A percentile compares a stretch with the other conserved stretches of the same genome.
phyloP scores from a whole-genome alignment of 2,797 vertebrate species.

The Gymnothorax reevesii region DNA sequence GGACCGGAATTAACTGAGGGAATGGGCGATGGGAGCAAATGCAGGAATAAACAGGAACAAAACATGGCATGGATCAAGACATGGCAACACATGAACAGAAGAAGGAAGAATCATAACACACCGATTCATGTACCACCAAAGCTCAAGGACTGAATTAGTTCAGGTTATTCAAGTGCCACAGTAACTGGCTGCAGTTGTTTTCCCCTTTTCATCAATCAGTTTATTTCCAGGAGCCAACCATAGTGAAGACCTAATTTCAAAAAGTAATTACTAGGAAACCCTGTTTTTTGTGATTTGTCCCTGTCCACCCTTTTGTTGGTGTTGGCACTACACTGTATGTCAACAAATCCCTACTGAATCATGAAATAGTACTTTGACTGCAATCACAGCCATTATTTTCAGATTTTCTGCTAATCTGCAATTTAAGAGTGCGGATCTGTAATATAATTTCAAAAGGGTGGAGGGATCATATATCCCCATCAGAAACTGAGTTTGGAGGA shows the following conservation, averaged over 20 bases:
- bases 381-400: background rate
- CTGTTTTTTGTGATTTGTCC: slow-evolving; percentile 33
- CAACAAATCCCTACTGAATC: background rate
- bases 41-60: too few relatives aligned
- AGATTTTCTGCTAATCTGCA: background rate
- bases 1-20: too few relatives aligned
- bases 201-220: slow-evolving; percentile 37
- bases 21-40: too few relatives aligned
- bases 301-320: slow-evolving; percentile 10
- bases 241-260: slow-evolving; percentile 32
- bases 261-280: slow-evolving; percentile 28
- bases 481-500: background rate
- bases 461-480: background rate
- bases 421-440: background rate
- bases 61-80: too few relatives aligned
- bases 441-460: background rate
- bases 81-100: too few relatives aligned
- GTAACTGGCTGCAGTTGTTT: slow-evolving; percentile 38
- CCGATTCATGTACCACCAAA: slow-evolving; percentile 8
- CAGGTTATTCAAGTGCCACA: slow-evolving; percentile 31
- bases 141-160: slow-evolving; percentile 32
- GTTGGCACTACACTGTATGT: background rate
- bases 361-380: slow-evolving; percentile 8
- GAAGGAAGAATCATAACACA: too few relatives aligned
- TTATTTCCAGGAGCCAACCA: slow-evolving; percentile 34